Evolutionary conservation across 2,113 vertebrate genomes (phyloP), one percentile per base, ranked within the genome.

Genomic region (Centrocercus urophasianus): DNA sequence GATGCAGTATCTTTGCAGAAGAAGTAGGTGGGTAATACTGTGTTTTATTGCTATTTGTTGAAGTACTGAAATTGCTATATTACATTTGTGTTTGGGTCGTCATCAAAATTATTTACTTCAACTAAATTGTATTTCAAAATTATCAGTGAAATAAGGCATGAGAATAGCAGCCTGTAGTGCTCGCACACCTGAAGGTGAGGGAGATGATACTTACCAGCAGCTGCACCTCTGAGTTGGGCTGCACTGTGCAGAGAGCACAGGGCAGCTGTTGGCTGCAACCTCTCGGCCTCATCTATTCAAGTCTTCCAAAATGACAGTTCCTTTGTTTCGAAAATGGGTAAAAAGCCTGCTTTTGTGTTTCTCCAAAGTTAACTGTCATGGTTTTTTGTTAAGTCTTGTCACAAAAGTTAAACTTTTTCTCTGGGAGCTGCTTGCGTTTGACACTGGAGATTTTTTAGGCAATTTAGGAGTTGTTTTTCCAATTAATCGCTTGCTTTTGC

Each of bases 111-210:
- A 34, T 22, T 71, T 54, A 52, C 38, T 36, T 45, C 61, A 52
- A 28, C 20, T 32, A 4, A 34, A 27, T 60, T 47, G n/a, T 45
- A 11, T 88, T 91, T 86, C 48, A 27, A 74, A 86, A 38, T 74
- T 65, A 34, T 15, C 13, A 13, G 14, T 73, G 82, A 70, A 65
- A 4, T 24, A 32, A 80, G 45, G 19, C 6, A 0, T 54, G 43
- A 17, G 67, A 34, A 52, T 34, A 82, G 40, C 10, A 72, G 73
- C 32, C 65, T 66, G 34, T 36, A 13, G 48, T 21, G 34, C 43
- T 47, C 6, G 0, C 1, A 22, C 1, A 0, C 0, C 0, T 52
- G 63, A 36, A 50, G 11, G 22, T 0, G 0, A 43, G 28, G 43
- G 34, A 71, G 66, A 18, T 63, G 65, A 38, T 52, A 18, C n/a